These are phyloP conservation scores for Norana najaformis DNA, from an alignment of 2,888 invertebrate species.

Conservation along the genomic window DNA sequence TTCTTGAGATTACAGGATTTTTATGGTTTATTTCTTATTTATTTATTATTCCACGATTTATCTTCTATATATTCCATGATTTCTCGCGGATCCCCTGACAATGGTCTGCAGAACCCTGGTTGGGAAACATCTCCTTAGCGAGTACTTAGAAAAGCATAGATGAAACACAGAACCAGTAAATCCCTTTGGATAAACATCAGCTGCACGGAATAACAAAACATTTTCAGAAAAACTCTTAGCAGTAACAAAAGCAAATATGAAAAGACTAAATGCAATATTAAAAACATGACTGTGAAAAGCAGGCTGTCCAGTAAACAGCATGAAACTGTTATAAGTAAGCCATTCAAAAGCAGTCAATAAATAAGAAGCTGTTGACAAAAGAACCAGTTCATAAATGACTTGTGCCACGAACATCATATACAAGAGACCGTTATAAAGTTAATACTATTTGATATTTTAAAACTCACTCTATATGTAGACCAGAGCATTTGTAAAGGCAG, in stretches of 20 bases:
- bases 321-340: not conserved
- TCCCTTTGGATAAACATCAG: not conserved
- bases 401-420: not conserved
- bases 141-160: not conserved
- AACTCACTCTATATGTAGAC: not conserved
- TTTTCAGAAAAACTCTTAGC: not conserved
- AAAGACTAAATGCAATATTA: not conserved
- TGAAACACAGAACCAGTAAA: not conserved
- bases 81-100: too few relatives aligned
- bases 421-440: not conserved
- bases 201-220: not conserved
- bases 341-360: not conserved
- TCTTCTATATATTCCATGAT: too few relatives aligned
- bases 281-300: not conserved
- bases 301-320: not conserved
- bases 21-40: too few relatives aligned
- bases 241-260: not conserved
- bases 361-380: not conserved
- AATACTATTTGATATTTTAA: not conserved
- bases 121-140: too few relatives aligned
- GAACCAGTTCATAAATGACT: not conserved
- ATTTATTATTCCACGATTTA: too few relatives aligned
- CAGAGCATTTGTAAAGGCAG: not conserved
- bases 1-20: too few relatives aligned
- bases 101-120: too few relatives aligned